A percentile compares a stretch with the other conserved stretches of the same genome.
phyloP scores from a whole-genome alignment of 2,888 invertebrate species.

The Hyalella azteca region DNA sequence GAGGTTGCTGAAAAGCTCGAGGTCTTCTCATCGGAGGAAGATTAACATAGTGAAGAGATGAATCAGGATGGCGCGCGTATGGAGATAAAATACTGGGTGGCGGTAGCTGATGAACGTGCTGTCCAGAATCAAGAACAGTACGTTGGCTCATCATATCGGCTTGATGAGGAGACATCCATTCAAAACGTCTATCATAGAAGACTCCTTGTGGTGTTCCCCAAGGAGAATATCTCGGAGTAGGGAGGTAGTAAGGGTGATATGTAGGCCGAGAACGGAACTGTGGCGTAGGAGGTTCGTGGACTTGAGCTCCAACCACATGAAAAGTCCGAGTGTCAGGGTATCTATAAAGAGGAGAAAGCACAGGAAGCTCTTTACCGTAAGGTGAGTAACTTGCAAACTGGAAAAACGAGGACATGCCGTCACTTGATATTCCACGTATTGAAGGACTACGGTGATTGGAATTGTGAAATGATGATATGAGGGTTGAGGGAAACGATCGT shows the following conservation, averaged over 20 bases:
- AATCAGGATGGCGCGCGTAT: conserved; percentile 67
- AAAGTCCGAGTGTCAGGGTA: not conserved
- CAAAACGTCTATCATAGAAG: conserved; percentile 10
- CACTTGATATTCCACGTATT: conserved; percentile 44
- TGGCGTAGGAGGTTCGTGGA: conserved; percentile 53
- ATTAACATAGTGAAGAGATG: conserved; percentile 56
- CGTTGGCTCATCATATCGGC: conserved; percentile 48
- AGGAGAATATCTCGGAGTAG: conserved; percentile 43
- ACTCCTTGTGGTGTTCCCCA: conserved; percentile 44
- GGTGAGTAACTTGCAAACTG: conserved; percentile 23
- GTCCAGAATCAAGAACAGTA: conserved; percentile 45
- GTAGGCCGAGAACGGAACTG: conserved; percentile 48
- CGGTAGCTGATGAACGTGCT: conserved; percentile 47
- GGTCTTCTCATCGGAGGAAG: conserved; percentile 51
- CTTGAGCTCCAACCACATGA: conserved; percentile 52
- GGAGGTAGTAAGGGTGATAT: conserved; percentile 39
- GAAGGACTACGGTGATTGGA: conserved; percentile 54
- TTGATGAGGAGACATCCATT: conserved; percentile 36
- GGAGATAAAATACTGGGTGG: conserved; percentile 65
- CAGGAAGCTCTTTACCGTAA: conserved; percentile 42
- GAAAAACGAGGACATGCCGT: not conserved
- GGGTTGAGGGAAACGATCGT: conserved; percentile 61
- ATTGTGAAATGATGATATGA: conserved; percentile 58
- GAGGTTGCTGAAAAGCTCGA: conserved; percentile 50
- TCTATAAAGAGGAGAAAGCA: conserved; percentile 44